Base-by-base conservation (phyloP, 1,140 invertebrate genomes). In the Orussus abietinus region DNA sequence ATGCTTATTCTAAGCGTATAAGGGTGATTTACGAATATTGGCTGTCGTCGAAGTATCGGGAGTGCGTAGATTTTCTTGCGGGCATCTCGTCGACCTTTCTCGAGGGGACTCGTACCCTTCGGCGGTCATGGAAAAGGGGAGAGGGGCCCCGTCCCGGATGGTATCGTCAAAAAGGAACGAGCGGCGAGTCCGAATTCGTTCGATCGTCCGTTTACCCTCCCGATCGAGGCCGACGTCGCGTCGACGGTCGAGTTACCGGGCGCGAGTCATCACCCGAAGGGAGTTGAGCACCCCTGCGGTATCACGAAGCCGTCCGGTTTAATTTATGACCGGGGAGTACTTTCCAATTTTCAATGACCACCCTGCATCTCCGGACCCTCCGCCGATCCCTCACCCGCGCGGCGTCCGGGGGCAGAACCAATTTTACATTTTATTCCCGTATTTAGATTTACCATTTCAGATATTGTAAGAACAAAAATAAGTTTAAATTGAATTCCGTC, bases 1-100 rank as follows among this genome's bases (percentile, higher is more conserved):
- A 51, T 58, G 59, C 66, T 72, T 69, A 71, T 70, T 72, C 64
- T 67, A 69, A 71, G 68, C 63, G 63, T 62, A 65, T 67, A 67
- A 66, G 55, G 51, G 58, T 72, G 68, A 72, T 72, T 72, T 71
- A 72, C 69, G 68, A 69, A 70, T 71, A 71, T 72, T 71, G 68
- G 63, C 53, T 69, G 57, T 50, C 53, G 51, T 13, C 20, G n/a
- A n/a, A n/a, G 63, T 57, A 64, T 65, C 62, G n/a, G 6, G 22
- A 7, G 22, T 25, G n/a, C 22, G 6, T 25, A 6, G 22, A 25
- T 25, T 25, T 25, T 25, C n/a, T n/a, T n/a, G 53, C 52, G 53
- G 45, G 25, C 48, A 11, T 38, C 41, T 45, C 50, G 51, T 63
- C 56, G 49, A 63, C 56, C 58, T 35, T 49, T 21, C 52, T 42